These are phyloP conservation scores for Corythucha ciliata DNA, from an alignment of 2,888 invertebrate species.

Conservation along the genomic window DNA sequence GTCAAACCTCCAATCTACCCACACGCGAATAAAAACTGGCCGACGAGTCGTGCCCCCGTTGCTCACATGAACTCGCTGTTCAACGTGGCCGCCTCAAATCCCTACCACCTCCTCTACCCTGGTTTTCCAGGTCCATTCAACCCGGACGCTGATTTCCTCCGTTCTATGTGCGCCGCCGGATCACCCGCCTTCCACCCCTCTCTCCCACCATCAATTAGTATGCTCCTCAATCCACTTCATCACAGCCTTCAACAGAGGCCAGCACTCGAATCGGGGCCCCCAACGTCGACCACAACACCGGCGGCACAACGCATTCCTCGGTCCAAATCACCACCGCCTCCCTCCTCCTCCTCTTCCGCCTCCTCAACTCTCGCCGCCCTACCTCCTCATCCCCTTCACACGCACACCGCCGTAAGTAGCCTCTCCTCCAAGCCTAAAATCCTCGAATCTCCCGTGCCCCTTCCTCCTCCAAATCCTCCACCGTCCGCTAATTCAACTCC, in stretches of 20 bases:
- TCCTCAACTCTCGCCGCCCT: no score
- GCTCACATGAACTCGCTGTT: conserved; percentile 22
- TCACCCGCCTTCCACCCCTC: conserved; percentile 34
- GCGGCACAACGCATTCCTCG: conserved; percentile 33
- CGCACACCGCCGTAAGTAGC: no score
- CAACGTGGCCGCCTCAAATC: conserved; percentile 28
- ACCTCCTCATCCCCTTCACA: no score
- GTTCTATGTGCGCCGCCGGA: conserved; percentile 36
- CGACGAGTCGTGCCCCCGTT: conserved; percentile 24
- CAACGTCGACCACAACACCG: conserved; percentile 25
- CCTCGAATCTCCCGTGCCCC: no score
- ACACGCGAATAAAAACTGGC: conserved; percentile 19
- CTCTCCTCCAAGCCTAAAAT: no score
- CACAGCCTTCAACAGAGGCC: conserved; percentile 30
- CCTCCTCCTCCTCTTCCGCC: no score
- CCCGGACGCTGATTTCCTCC: conserved; percentile 31
- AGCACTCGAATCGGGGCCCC: conserved; percentile 18
- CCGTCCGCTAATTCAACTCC: no score
- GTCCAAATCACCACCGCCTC: conserved; percentile 26
- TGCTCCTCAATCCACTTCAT: conserved; percentile 36
- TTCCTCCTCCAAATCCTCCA: no score
- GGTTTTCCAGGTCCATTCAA: conserved; percentile 31
- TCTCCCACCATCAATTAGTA: conserved; percentile 35
- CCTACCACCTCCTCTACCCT: conserved; percentile 33
- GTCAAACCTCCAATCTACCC: conserved; percentile 28